A percentile compares a stretch with the other conserved stretches of the same genome.
Conservation (phyloP, 1,140 invertebrate genomes). For the Drosophila kanapiae region DNA sequence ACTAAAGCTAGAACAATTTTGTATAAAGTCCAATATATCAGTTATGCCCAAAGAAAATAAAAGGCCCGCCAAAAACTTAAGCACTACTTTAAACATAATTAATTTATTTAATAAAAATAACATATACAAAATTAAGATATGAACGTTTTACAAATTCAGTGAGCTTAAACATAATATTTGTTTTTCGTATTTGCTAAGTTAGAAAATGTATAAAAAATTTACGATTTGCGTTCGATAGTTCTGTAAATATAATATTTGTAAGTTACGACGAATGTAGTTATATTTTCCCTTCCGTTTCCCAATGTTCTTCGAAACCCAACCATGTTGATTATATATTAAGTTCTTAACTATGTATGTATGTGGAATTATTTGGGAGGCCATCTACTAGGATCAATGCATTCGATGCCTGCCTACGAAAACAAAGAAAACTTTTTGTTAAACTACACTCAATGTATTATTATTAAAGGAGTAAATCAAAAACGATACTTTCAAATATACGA, state of each 20-base stretch:
- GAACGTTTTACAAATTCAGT: slow-evolving; percentile 19
- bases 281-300: background rate
- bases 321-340: slow-evolving; percentile 18
- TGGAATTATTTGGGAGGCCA: slow-evolving; percentile 45
- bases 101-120: slow-evolving; percentile 5
- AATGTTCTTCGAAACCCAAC: slow-evolving; percentile 7
- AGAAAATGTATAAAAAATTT: slow-evolving; percentile 4
- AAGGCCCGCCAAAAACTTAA: slow-evolving; percentile 13
- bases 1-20: slow-evolving; percentile 5
- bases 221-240: slow-evolving; percentile 38
- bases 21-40: slow-evolving; percentile 11
- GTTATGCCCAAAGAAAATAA: slow-evolving; percentile 3
- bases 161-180: slow-evolving; percentile 8
- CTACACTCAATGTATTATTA: slow-evolving; percentile 47
- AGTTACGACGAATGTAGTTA: slow-evolving; percentile 19
- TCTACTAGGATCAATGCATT: slow-evolving; percentile 26
- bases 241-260: slow-evolving; percentile 69
- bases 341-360: slow-evolving; percentile 50
- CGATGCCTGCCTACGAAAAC: slow-evolving; percentile 24
- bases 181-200: slow-evolving; percentile 12
- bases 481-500: slow-evolving; percentile 66
- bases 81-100: slow-evolving; percentile 12
- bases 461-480: slow-evolving; percentile 56
- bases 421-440: slow-evolving; percentile 56
- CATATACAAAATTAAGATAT: slow-evolving; percentile 3